Conservation (phyloP, 2,888 invertebrate genomes). For the Phymatocera aterrima region DNA sequence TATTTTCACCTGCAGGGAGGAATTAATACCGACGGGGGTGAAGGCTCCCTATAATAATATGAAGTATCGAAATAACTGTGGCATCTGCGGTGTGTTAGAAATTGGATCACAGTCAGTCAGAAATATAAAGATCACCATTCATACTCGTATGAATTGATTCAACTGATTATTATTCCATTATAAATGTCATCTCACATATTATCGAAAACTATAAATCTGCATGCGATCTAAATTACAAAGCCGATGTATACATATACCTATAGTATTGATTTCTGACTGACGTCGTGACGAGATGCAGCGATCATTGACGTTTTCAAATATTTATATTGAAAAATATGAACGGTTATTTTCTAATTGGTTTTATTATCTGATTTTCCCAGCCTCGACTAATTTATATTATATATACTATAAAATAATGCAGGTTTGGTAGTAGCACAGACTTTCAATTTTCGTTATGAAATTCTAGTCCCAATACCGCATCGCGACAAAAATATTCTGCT, state of each 20-base stretch:
- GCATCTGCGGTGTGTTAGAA: background rate
- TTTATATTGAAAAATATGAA: background rate
- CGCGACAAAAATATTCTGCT: background rate
- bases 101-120: slow-evolving; percentile 4
- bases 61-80: background rate
- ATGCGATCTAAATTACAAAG: background rate
- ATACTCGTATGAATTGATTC: background rate
- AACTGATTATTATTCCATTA: background rate
- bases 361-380: slow-evolving; percentile 11
- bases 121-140: background rate
- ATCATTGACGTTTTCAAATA: background rate
- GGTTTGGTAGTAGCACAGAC: slow-evolving; percentile 32
- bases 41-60: no score
- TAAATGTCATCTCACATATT: background rate
- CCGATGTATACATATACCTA: no score
- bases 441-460: slow-evolving; percentile 19
- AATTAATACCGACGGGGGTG: no score
- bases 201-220: background rate
- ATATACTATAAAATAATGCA: no score
- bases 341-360: slow-evolving; percentile 27
- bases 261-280: slow-evolving; percentile 18
- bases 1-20: no score
- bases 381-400: no score
- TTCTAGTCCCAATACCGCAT: slow-evolving; percentile 8
- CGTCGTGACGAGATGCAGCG: no score